Conservation (phyloP, 2,113 vertebrate species). For the Nannobrachium achirus region DNA sequence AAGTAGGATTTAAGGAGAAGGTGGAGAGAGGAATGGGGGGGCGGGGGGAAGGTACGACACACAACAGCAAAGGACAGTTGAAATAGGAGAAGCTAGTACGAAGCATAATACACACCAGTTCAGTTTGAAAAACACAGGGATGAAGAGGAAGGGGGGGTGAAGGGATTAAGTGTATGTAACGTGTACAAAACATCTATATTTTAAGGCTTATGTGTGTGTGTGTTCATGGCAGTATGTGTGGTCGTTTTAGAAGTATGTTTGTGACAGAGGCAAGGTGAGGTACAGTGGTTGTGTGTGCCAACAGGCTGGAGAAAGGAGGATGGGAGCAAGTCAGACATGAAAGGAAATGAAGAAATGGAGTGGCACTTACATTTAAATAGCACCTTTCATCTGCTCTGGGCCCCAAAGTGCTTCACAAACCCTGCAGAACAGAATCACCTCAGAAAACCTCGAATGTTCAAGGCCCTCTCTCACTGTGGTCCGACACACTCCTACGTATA, state of each 20-base stretch:
- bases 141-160: slow-evolving; percentile 71
- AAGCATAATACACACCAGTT: slow-evolving; percentile 40
- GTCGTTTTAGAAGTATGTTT: slow-evolving; percentile 46
- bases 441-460: slow-evolving; percentile 82
- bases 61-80: slow-evolving; percentile 54
- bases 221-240: slow-evolving; percentile 61
- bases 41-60: slow-evolving; percentile 10
- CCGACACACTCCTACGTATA: slow-evolving; percentile 58
- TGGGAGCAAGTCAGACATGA: slow-evolving; percentile 75
- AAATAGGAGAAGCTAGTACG: slow-evolving; percentile 32
- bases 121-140: slow-evolving; percentile 38
- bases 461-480: slow-evolving; percentile 65
- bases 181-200: slow-evolving; percentile 29
- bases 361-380: slow-evolving; percentile 89
- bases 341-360: slow-evolving; percentile 85
- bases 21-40: slow-evolving; percentile 31
- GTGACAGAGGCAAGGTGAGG: slow-evolving; percentile 49
- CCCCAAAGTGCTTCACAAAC: slow-evolving; percentile 88
- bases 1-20: slow-evolving; percentile 1
- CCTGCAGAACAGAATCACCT: slow-evolving; percentile 88
- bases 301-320: slow-evolving; percentile 67
- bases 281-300: slow-evolving; percentile 42
- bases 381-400: slow-evolving; percentile 88
- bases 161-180: slow-evolving; percentile 60
- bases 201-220: slow-evolving; percentile 23